These are phyloP conservation scores for Tigriopus californicus DNA, from an alignment of 2,888 invertebrate species.

Conservation along the genomic window DNA sequence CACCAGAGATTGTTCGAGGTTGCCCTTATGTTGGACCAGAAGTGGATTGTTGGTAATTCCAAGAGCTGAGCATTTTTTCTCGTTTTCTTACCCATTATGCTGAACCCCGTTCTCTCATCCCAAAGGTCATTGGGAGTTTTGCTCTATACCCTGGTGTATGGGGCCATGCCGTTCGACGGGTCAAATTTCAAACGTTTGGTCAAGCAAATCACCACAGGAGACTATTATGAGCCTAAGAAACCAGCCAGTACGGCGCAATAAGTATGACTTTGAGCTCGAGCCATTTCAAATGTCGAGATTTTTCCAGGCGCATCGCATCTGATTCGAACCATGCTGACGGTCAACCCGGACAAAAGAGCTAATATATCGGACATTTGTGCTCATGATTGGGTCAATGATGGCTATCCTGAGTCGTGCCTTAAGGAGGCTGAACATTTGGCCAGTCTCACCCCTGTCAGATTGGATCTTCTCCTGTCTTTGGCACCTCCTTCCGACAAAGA, in stretches of 20 bases:
- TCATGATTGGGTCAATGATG: constrained; percentile 91
- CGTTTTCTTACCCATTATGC: too few species aligned
- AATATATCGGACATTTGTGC: constrained; percentile 83
- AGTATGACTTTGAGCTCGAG: background rate
- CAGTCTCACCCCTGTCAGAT: constrained; percentile 69
- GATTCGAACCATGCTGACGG: constrained; percentile 83
- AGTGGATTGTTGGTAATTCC: constrained; percentile 35
- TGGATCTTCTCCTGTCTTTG: constrained; percentile 64
- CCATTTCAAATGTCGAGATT: background rate
- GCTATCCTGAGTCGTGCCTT: constrained; percentile 58
- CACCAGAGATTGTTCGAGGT: constrained; percentile 92
- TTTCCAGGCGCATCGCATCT: constrained; percentile 61
- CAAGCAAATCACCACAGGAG: constrained; percentile 87
- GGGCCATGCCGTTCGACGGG: constrained; percentile 97
- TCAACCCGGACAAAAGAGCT: constrained; percentile 69
- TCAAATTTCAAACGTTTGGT: constrained; percentile 92
- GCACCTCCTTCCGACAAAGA: constrained; percentile 36
- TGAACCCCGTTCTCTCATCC: too few species aligned
- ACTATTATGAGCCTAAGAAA: constrained; percentile 87
- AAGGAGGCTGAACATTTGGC: constrained; percentile 70
- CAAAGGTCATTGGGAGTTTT: constrained; percentile 91
- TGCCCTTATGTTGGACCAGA: constrained; percentile 93
- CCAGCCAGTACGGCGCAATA: constrained; percentile 44
- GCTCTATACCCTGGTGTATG: constrained; percentile 91
- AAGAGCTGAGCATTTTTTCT: too few species aligned